These are phyloP conservation scores for Amphiura filiformis DNA, from an alignment of 35 echinoderm and acorn worm species.

Conservation along the genomic window DNA sequence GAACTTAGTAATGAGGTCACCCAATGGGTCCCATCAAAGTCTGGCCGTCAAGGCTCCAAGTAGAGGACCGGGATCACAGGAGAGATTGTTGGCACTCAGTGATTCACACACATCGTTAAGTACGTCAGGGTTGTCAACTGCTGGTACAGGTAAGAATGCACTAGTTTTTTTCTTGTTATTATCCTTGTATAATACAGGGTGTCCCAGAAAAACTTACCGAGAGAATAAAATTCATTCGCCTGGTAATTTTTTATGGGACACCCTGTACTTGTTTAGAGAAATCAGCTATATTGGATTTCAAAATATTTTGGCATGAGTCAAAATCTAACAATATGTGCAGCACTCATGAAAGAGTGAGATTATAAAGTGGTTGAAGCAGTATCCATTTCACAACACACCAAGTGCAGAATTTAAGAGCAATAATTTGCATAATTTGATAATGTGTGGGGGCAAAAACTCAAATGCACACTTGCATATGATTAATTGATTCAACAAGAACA, in stretches of 20 bases:
- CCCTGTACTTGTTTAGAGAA: neutral
- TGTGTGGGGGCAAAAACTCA: too few relatives aligned
- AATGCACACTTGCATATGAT: too few relatives aligned
- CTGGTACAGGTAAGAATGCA: conserved; percentile 66
- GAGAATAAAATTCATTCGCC: neutral
- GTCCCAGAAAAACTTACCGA: neutral
- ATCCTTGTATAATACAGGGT: too few relatives aligned
- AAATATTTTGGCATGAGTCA: neutral
- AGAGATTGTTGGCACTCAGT: conserved; percentile 54
- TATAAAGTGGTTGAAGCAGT: too few relatives aligned
- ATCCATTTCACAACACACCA: too few relatives aligned
- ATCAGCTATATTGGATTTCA: neutral
- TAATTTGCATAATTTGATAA: too few relatives aligned
- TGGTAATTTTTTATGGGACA: neutral
- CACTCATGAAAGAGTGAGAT: neutral
- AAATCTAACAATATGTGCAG: neutral
- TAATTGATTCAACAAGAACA: too few relatives aligned
- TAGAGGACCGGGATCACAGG: conserved; percentile 61
- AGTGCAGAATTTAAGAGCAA: too few relatives aligned
- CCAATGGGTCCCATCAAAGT: conserved; percentile 79
- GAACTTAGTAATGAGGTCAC: conserved; percentile 65
- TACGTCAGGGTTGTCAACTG: conserved; percentile 75
- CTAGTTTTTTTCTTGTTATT: too few relatives aligned
- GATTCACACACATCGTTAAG: conserved; percentile 69
- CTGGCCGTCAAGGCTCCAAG: conserved; percentile 13